Base-by-base conservation (phyloP, 2,113 vertebrate species). In the Formicarius rufipectus region DNA sequence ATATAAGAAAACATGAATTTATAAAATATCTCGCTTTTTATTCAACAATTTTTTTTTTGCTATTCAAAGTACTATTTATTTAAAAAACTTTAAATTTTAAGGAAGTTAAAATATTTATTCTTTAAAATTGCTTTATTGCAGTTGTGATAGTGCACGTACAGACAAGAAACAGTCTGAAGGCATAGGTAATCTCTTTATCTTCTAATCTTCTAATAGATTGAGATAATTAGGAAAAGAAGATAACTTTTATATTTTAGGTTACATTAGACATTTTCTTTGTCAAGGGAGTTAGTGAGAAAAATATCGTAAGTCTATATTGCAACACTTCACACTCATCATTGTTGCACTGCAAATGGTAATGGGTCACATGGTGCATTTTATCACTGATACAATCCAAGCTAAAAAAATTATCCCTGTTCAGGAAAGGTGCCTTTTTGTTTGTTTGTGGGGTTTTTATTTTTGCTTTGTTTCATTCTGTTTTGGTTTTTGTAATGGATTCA, bases 391-490 rank as follows among this genome's bases (percentile, higher is more conserved):
- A 82, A 78, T 53, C 21, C 19, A 44, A 10, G 10, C n/a, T 31
- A 42, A 19, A 69, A 69, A 73, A 66, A 85, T 45, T n/a, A 64
- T 6, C 9, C 11, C 5, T 52, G 14, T 58, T 49, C 47, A 37
- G 9, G 31, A 87, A 80, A 87, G 3, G 5, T 42, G 14, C 5
- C 18, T 56, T 71, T 45, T 50, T 49, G 12, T 69, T 37, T 28
- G 24, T 12, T 68, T 56, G 12, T 16, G 1, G 0, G 9, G n/a
- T n/a, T n/a, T n/a, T n/a, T n/a, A n/a, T n/a, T 49, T 52, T 66
- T 17, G 1, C 9, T 40, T 58, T 19, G 3, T 5, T 33, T 42
- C 49, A 11, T 0, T 24, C 89, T 58, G 12, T 0, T 24, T 92
- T 58, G 14, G 4, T 22, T 71, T 24, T 40, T 31, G 58, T 52